phyloP scores from a whole-genome alignment of 2,888 invertebrate species.

The Acrocyrtus sp. region DNA sequence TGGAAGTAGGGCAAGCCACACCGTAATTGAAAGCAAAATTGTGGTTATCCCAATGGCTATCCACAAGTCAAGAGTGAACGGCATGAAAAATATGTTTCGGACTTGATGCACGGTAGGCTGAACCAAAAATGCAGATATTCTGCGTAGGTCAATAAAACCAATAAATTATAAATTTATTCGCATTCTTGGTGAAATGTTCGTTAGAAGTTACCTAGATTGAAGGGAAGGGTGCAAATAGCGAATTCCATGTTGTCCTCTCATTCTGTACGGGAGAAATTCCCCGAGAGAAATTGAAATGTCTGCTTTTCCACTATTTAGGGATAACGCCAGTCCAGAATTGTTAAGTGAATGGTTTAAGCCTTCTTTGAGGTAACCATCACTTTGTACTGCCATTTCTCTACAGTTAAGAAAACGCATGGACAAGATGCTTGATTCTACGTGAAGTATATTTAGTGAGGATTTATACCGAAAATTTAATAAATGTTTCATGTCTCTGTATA shows the following conservation, averaged over 20 bases:
- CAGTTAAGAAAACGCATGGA: not conserved
- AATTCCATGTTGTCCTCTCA: not conserved
- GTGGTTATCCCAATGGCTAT: not conserved
- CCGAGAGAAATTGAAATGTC: conserved; percentile 1
- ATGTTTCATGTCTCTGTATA: not conserved
- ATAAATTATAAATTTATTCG: not conserved
- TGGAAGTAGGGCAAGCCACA: too few relatives aligned
- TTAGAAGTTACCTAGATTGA: not conserved
- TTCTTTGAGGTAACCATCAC: not conserved
- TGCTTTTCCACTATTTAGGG: not conserved
- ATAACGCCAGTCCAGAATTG: not conserved
- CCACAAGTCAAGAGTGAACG: not conserved
- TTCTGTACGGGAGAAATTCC: not conserved
- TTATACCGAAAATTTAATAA: conserved; percentile 3
- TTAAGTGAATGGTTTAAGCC: not conserved
- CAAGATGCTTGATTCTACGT: too few relatives aligned
- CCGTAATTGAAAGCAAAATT: too few relatives aligned
- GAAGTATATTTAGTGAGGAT: not conserved
- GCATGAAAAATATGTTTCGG: conserved; percentile 1
- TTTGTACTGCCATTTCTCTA: not conserved
- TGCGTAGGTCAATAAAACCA: not conserved
- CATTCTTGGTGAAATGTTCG: too few relatives aligned
- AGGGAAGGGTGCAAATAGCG: not conserved
- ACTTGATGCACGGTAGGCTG: not conserved
- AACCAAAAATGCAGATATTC: not conserved